phyloP scores from a whole-genome alignment of 2,797 vertebrate species.

The Hirundo rustica region DNA sequence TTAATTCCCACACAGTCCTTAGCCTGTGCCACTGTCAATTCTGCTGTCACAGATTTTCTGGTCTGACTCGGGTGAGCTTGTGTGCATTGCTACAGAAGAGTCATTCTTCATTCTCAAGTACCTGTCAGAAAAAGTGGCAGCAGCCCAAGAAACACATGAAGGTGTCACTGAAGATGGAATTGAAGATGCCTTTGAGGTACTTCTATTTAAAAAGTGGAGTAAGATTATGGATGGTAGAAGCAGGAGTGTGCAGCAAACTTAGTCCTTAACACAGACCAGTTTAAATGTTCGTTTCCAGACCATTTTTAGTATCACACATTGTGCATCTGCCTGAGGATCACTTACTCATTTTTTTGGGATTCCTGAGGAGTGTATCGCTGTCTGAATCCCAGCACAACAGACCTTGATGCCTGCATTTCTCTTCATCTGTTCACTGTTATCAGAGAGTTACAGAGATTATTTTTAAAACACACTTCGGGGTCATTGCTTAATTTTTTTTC shows the following conservation, averaged over 20 bases:
- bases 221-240: not conserved
- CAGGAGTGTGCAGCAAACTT: not conserved
- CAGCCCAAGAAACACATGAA: constrained; percentile 95
- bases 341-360: not conserved
- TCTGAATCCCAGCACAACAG: not conserved
- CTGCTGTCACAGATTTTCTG: constrained; percentile 89
- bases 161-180: constrained; percentile 98
- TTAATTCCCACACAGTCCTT: not conserved
- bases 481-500: not conserved
- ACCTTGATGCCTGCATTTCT: not conserved
- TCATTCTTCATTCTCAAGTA: constrained; percentile 99
- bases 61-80: constrained; percentile 97
- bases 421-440: not conserved
- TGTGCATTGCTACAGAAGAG: constrained; percentile 97
- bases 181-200: constrained; percentile 97
- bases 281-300: not conserved
- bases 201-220: not conserved
- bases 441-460: not conserved
- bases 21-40: not conserved
- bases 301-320: not conserved
- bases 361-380: not conserved
- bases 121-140: constrained; percentile 91
- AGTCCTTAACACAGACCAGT: not conserved
- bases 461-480: not conserved
- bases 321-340: not conserved